A percentile compares a stretch with the other conserved stretches of the same genome.
Evolutionary conservation across 2,797 vertebrate species (phyloP).

Genomic region (Lepilemur ruficaudatus): DNA sequence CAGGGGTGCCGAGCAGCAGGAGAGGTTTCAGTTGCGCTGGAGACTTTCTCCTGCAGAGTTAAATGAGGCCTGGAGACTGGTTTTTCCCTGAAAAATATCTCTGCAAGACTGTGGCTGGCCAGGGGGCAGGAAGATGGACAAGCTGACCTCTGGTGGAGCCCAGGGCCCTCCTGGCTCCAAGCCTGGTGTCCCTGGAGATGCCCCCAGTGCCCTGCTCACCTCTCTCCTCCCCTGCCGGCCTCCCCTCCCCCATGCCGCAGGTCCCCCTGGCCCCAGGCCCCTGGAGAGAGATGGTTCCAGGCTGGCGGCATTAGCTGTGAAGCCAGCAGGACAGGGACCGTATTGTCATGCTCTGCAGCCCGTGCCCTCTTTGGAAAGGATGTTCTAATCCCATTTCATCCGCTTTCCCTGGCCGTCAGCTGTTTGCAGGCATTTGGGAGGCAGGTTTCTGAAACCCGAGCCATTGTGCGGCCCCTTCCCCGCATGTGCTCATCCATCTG

Average conservation of each 20-base stretch:
- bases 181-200: conserved; percentile 50
- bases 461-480: conserved; percentile 72
- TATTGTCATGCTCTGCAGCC: conserved; percentile 76
- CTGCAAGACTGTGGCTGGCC: not conserved
- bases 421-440: conserved; percentile 83
- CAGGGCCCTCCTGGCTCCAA: not conserved
- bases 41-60: not conserved
- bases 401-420: conserved; percentile 83
- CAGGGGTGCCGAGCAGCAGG: fast-evolving
- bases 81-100: not conserved
- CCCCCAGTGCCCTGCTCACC: not conserved
- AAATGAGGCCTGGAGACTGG: not conserved
- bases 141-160: conserved; percentile 35
- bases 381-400: conserved; percentile 84
- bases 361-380: conserved; percentile 75
- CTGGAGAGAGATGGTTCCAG: conserved; percentile 50
- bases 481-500: conserved; percentile 28
- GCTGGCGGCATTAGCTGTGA: conserved; percentile 19
- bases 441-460: conserved; percentile 79
- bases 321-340: conserved; percentile 54
- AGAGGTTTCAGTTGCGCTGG: not conserved
- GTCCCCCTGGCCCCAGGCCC: not conserved
- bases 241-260: not conserved
- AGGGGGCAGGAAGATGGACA: not conserved
- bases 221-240: not conserved